Evolutionary conservation across 2,888 invertebrate species (phyloP), one percentile per base, ranked within the genome.

Genomic region (Acrobasis consociella): DNA sequence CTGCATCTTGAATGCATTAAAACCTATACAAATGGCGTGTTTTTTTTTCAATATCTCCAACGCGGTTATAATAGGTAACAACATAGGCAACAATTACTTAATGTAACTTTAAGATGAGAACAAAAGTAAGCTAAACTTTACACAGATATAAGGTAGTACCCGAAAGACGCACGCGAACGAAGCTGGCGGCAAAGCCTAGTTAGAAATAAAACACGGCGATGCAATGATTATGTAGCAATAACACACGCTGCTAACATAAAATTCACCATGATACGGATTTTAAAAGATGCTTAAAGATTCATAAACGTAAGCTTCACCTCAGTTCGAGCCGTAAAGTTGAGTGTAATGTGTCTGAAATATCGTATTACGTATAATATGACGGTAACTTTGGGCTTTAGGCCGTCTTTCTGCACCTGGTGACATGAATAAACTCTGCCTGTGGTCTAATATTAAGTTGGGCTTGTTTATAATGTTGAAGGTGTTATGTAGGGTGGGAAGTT

Each of bases 201-300:
- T 53, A 53, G n/a, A 53, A 53, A 37, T 31, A 53, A 53, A 53
- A 37, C 53, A 53, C 46, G 13, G 37, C 38, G 38, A 38, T 38
- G 31, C 60, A 51, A 60, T 64, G 67, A 67, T 64, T 58, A 65
- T 64, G 62, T 52, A 52, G 65, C 64, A 69, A 67, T 63, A 67
- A 67, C 56, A 66, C 49, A 56, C 64, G 66, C 65, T 71, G 71
- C 74, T 70, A 78, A 75, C 77, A 77, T 75, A 75, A 74, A 77
- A 80, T 73, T 72, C 75, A 75, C 75, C 80, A 76, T 70, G 78
- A 82, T 82, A 82, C 81, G 79, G 84, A 86, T 86, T 89, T 89
- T 86, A 83, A 85, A 85, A 86, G 84, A 83, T 82, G 80, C 81
- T 90, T 85, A 89, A 91, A 88, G 82, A 90, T 91, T 89, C 86